phyloP scores from a whole-genome alignment of 2,797 vertebrate genomes.

The Cirrhinus molitorella region DNA sequence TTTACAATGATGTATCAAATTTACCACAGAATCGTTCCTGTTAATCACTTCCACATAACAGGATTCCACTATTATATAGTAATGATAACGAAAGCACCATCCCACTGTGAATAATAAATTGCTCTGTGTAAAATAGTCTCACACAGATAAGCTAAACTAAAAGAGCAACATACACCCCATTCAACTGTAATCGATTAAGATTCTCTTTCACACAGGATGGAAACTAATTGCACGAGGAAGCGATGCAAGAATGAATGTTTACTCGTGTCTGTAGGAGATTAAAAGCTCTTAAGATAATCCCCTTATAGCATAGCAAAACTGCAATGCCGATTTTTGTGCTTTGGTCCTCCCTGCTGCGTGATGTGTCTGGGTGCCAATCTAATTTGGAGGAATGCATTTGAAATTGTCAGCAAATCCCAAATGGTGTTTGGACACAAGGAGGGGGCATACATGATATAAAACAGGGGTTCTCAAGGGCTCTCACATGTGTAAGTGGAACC shows the following conservation, averaged over 20 bases:
- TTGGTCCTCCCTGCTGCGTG: slow-evolving; percentile 16
- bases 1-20: neutral
- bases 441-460: slow-evolving; percentile 60
- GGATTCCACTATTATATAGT: neutral
- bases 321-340: slow-evolving; percentile 21
- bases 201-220: slow-evolving; percentile 12
- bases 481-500: slow-evolving; percentile 67
- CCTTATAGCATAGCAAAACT: slow-evolving; percentile 49
- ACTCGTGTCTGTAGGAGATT: slow-evolving; percentile 11
- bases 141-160: neutral
- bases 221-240: slow-evolving; percentile 45
- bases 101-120: slow-evolving; percentile 14
- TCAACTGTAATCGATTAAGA: slow-evolving; percentile 31
- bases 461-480: slow-evolving; percentile 58
- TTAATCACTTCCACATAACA: slow-evolving; percentile 13
- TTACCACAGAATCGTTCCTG: slow-evolving; percentile 7
- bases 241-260: slow-evolving; percentile 26
- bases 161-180: slow-evolving; percentile 8
- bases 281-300: slow-evolving; percentile 38
- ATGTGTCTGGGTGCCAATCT: slow-evolving; percentile 47
- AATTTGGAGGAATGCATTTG: slow-evolving; percentile 55
- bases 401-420: slow-evolving; percentile 55
- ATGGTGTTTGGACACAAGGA: slow-evolving; percentile 52
- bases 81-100: neutral
- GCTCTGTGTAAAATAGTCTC: slow-evolving; percentile 8